phyloP scores from a whole-genome alignment of 2,113 vertebrate species.

The Maccullochella peelii region DNA sequence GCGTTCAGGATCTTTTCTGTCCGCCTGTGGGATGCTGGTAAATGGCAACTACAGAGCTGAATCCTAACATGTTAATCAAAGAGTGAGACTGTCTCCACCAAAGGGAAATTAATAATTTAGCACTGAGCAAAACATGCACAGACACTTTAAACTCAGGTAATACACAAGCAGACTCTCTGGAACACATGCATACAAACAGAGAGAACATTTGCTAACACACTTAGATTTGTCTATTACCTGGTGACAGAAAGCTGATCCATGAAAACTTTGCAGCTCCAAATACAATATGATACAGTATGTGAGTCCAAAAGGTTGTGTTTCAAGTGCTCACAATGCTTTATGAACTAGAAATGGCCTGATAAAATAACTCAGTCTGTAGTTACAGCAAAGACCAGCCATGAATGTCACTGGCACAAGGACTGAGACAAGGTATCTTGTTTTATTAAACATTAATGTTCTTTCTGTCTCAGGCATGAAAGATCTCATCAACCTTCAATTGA shows the following conservation, averaged over 20 bases:
- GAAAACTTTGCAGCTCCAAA: not conserved
- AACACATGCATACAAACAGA: not conserved
- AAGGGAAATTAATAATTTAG: conserved; percentile 59
- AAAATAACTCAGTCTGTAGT: not conserved
- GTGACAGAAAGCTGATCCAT: not conserved
- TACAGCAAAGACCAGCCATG: not conserved
- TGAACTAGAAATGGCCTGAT: not conserved
- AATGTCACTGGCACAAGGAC: conserved; percentile 13
- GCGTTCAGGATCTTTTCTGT: conserved; percentile 18
- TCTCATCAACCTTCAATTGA: conserved; percentile 74
- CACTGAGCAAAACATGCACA: conserved; percentile 12
- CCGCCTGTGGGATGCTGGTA: conserved; percentile 38
- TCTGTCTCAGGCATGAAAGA: conserved; percentile 48
- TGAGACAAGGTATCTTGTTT: conserved; percentile 27
- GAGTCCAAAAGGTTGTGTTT: not conserved
- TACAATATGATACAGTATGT: not conserved
- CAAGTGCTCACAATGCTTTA: not conserved
- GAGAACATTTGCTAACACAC: not conserved
- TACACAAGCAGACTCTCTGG: not conserved
- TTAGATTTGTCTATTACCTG: not conserved
- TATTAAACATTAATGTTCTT: conserved; percentile 62
- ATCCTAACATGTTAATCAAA: conserved; percentile 67
- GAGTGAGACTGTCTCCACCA: conserved; percentile 14
- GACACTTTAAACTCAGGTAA: conserved; percentile 2
- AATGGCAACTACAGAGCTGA: conserved; percentile 40